These are phyloP conservation scores for Squalus acanthias DNA, from an alignment of 2,797 vertebrate genomes.

Conservation along the genomic window DNA sequence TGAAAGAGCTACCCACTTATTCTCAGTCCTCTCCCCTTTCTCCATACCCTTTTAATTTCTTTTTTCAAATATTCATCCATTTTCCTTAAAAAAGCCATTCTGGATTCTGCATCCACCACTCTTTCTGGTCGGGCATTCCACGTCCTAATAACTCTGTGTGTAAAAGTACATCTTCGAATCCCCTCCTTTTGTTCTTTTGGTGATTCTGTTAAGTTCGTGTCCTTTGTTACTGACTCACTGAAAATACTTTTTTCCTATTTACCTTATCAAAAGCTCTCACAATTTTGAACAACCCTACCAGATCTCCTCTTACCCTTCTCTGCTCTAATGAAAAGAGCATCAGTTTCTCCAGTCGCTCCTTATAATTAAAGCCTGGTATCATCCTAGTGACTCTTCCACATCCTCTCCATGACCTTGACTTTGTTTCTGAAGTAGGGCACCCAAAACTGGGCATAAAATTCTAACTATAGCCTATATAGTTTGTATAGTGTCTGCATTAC, in stretches of 20 bases:
- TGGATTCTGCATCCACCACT: background rate
- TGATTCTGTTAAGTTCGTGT: no score
- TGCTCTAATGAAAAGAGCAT: background rate
- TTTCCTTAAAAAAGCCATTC: no score
- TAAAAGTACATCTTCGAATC: no score
- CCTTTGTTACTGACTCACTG: no score
- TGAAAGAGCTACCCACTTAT: no score
- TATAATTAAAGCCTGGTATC: background rate
- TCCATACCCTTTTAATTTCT: no score
- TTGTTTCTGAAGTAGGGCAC: background rate
- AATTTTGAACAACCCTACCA: background rate
- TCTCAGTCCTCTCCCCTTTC: no score
- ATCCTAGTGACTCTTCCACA: background rate
- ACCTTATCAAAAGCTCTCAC: background rate
- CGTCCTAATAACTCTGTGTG: background rate
- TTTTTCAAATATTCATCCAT: no score
- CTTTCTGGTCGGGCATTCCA: background rate
- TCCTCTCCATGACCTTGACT: background rate
- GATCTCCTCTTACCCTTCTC: background rate
- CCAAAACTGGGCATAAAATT: background rate
- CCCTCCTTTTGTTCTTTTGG: no score
- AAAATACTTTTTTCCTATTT: no score
- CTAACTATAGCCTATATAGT: background rate
- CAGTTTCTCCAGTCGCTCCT: background rate
- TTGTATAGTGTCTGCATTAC: background rate